Evolutionary conservation across 2,113 vertebrate genomes (phyloP).

Genomic region (Cochlearius cochlearius): DNA sequence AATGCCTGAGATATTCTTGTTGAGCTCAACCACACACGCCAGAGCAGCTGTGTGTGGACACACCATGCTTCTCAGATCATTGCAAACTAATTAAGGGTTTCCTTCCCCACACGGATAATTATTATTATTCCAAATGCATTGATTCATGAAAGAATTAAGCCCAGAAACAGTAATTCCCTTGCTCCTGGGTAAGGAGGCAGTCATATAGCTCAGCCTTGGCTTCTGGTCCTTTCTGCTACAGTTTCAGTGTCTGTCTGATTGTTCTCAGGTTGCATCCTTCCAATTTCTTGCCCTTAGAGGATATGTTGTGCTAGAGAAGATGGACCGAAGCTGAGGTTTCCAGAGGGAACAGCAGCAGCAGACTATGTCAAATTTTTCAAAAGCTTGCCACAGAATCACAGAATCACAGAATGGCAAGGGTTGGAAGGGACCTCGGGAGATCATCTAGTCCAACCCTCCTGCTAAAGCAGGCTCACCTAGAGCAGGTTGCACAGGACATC

Average conservation of each 20-base stretch:
- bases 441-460: no score
- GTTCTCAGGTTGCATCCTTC: background rate
- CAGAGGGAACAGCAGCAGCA: background rate
- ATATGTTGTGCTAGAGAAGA: background rate
- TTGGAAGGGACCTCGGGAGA: no score
- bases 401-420: no score
- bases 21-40: background rate
- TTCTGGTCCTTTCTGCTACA: background rate
- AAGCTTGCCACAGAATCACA: background rate
- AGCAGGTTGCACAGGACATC: no score
- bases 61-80: background rate
- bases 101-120: background rate
- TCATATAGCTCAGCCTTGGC: background rate
- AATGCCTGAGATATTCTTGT: background rate
- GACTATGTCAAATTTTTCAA: background rate
- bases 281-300: background rate
- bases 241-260: background rate
- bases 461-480: no score
- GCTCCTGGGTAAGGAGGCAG: background rate
- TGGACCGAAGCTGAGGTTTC: background rate
- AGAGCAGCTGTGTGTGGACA: constrained; percentile 8
- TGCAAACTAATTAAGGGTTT: background rate
- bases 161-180: background rate
- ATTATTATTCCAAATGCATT: constrained; percentile 18
- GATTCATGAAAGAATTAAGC: background rate